Conservation (phyloP, 1,140 invertebrate species). For the Drosophila orena region DNA sequence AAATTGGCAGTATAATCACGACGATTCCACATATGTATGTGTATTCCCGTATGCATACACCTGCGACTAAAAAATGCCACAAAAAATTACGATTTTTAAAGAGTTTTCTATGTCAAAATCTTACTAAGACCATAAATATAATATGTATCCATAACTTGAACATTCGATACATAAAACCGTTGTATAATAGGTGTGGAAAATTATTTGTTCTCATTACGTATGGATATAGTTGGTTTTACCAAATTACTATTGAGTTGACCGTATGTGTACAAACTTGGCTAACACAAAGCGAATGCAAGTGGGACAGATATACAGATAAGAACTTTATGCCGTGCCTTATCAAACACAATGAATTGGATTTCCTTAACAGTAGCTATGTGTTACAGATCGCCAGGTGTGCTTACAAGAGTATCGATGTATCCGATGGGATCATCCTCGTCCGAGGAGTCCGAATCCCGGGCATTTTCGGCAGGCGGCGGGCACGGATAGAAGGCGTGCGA, state of each 20-base stretch:
- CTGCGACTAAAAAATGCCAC: not conserved
- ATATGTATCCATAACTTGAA: too few relatives aligned
- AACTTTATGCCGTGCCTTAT: not conserved
- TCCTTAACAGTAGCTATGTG: not conserved
- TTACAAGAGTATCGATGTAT: slow-evolving; percentile 87
- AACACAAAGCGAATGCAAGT: slow-evolving; percentile 6
- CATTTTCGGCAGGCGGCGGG: slow-evolving; percentile 87
- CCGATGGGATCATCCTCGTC: slow-evolving; percentile 86
- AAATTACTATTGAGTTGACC: not conserved
- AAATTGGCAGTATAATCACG: slow-evolving; percentile 39
- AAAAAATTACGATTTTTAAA: not conserved
- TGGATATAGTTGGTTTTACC: not conserved
- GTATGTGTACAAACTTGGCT: not conserved
- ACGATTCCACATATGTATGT: not conserved
- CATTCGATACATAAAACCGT: too few relatives aligned
- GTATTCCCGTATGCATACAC: not conserved
- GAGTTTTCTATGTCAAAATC: too few relatives aligned
- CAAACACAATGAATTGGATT: slow-evolving; percentile 2
- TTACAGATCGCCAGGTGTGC: slow-evolving; percentile 41
- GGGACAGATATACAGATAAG: slow-evolving; percentile 18
- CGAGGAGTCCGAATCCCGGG: slow-evolving; percentile 85
- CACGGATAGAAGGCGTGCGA: slow-evolving; percentile 89
- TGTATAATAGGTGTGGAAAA: too few relatives aligned
- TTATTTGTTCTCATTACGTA: not conserved
- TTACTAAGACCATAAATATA: too few relatives aligned